Conservation (phyloP, 2,113 vertebrate species). For the Gasterosteus nipponicus region DNA sequence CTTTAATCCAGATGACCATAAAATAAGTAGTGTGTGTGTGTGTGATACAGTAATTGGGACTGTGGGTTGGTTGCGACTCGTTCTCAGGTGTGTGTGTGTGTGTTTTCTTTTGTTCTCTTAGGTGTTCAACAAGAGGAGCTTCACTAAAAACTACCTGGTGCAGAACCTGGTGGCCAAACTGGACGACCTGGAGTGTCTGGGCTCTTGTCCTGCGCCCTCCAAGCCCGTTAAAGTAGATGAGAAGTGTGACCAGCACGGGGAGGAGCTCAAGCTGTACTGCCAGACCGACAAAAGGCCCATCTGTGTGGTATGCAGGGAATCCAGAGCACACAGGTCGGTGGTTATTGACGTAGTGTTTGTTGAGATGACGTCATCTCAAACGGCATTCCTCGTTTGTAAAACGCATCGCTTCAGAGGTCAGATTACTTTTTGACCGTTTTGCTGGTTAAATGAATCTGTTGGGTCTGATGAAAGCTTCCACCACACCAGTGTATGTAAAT, state of each 20-base stretch:
- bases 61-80: background rate
- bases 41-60: too few species aligned
- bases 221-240: constrained; percentile 73
- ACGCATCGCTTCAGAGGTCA: background rate
- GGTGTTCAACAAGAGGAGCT: constrained; percentile 81
- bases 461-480: background rate
- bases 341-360: background rate
- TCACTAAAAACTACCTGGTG: constrained; percentile 84
- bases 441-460: background rate
- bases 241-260: constrained; percentile 79
- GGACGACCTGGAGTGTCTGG: constrained; percentile 77
- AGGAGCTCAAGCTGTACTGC: constrained; percentile 83
- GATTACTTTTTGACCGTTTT: too few species aligned
- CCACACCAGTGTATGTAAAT: background rate
- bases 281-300: constrained; percentile 80
- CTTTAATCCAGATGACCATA: background rate
- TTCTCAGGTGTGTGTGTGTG: background rate
- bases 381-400: background rate
- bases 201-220: constrained; percentile 48
- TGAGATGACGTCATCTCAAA: background rate
- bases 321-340: constrained; percentile 79
- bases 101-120: constrained; percentile 34
- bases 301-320: constrained; percentile 83
- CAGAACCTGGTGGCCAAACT: constrained; percentile 83
- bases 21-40: background rate